Percentiles rank a stretch among this genome's conserved stretches.
phyloP scores from a whole-genome alignment of 2,113 vertebrate genomes.

The Arvicanthis niloticus region DNA sequence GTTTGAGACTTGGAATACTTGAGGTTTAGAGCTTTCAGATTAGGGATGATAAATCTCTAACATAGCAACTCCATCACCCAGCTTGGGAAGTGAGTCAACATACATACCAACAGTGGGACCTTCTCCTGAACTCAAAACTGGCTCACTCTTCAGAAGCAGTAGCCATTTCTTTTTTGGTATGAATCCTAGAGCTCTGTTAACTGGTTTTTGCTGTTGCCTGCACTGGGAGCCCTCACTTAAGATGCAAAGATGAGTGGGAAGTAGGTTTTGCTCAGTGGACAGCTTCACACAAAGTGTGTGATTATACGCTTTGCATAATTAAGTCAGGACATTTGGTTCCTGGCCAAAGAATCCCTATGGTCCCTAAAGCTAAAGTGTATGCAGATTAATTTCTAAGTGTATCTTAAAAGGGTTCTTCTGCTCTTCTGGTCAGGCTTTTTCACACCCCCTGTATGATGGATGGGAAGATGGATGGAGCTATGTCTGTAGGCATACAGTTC shows the following conservation, averaged over 20 bases:
- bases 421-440: not conserved
- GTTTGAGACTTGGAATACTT: not conserved
- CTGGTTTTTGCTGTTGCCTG: not conserved
- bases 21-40: not conserved
- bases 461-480: not conserved
- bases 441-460: not conserved
- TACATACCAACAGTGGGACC: too few species aligned
- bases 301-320: slow-evolving; percentile 46
- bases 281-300: slow-evolving; percentile 22
- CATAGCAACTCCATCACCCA: not conserved
- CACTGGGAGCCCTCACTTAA: not conserved
- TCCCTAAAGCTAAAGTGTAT: slow-evolving; percentile 42
- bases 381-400: slow-evolving; percentile 69
- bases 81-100: not conserved
- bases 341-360: not conserved
- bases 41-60: not conserved
- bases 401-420: slow-evolving; percentile 28
- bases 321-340: slow-evolving; percentile 9
- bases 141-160: not conserved
- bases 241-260: not conserved
- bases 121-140: not conserved
- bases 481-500: slow-evolving; percentile 35
- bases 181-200: not conserved
- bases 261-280: not conserved
- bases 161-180: not conserved